Evolutionary conservation across 2,797 vertebrate genomes (phyloP), one percentile per base, ranked within the genome.

Genomic region (Crocodylus rhombifer): DNA sequence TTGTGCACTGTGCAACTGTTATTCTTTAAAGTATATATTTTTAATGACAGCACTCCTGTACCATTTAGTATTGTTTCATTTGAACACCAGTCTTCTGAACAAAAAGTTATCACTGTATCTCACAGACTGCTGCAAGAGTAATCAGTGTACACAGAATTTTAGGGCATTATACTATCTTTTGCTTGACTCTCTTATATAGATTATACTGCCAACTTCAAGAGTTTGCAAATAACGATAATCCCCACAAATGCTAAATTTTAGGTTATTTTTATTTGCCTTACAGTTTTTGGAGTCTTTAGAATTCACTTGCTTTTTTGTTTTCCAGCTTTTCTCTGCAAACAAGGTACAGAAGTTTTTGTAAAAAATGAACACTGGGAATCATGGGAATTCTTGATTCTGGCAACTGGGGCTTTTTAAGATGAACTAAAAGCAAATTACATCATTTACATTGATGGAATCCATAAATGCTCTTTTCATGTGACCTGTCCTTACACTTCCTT

Each of bases 1-100:
- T 81, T n/a, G 61, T 26, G 25, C 82, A 84, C 91, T 26, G 42
- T 84, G 79, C 80, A 88, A 64, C 73, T 80, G 77, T 57, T 56
- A 62, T 74, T 92, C 80, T 90, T 92, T 95, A 36, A 95, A 92
- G 95, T 87, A 64, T 69, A 88, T 57, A 91, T 93, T 94, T 96
- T 92, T 96, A 96, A 96, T 62, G 92, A 88, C 16, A 71, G 88
- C 77, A 86, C 91, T 94, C 77, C 81, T 77, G 74, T 88, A 90
- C 84, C 82, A 92, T 89, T 96, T 93, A 95, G 92, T 87, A 55
- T 93, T 95, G 94, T 96, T 96, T 95, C 96, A 88, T 94, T 92
- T 94, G 89, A 93, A 51, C 86, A 88, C 78, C 82, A 90, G 91
- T 73, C 61, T 93, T 67, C 65, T 30, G 82, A 95, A 85, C 60